phyloP scores from a whole-genome alignment of 2,888 invertebrate genomes.

The Heteropelma amictum region DNA sequence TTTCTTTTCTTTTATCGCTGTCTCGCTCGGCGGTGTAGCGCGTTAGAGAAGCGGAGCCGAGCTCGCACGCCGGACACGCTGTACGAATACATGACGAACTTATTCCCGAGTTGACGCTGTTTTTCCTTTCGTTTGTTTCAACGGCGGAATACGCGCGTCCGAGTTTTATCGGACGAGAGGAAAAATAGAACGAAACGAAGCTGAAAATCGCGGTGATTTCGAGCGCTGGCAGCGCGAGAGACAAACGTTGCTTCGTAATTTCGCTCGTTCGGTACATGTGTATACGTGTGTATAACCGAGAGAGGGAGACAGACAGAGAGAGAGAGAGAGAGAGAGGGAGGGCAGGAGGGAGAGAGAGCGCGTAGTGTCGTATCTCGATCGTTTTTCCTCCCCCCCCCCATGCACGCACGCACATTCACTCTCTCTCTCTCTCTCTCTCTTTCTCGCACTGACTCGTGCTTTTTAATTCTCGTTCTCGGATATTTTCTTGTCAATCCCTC shows the following conservation, averaged over 20 bases:
- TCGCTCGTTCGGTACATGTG: constrained; percentile 9
- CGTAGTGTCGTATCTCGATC: constrained; percentile 41
- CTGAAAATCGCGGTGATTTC: too few relatives aligned
- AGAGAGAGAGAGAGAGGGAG: not conserved
- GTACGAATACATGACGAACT: constrained; percentile 12
- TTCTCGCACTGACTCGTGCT: constrained; percentile 28
- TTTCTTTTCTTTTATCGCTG: constrained; percentile 16
- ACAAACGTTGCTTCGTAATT: not conserved
- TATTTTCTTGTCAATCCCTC: constrained; percentile 28
- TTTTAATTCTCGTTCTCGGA: constrained; percentile 34
- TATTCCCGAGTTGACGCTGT: constrained; percentile 2
- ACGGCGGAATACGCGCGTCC: too few relatives aligned
- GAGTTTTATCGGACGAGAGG: too few relatives aligned
- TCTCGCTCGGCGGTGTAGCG: constrained; percentile 61
- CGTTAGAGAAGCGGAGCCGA: constrained; percentile 68
- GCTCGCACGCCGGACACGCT: constrained; percentile 54
- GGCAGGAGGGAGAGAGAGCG: not conserved
- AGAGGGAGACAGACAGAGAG: not conserved
- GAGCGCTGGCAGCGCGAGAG: too few relatives aligned
- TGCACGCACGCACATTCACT: constrained; percentile 38
- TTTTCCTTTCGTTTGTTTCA: too few relatives aligned
- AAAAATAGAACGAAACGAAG: too few relatives aligned
- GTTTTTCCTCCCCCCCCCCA: constrained; percentile 41
- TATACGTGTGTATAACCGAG: not conserved
- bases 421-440: constrained; percentile 33